A percentile compares a stretch with the other conserved stretches of the same genome.
phyloP scores from a whole-genome alignment of 2,113 vertebrate species.

The Terrapene triunguis region DNA sequence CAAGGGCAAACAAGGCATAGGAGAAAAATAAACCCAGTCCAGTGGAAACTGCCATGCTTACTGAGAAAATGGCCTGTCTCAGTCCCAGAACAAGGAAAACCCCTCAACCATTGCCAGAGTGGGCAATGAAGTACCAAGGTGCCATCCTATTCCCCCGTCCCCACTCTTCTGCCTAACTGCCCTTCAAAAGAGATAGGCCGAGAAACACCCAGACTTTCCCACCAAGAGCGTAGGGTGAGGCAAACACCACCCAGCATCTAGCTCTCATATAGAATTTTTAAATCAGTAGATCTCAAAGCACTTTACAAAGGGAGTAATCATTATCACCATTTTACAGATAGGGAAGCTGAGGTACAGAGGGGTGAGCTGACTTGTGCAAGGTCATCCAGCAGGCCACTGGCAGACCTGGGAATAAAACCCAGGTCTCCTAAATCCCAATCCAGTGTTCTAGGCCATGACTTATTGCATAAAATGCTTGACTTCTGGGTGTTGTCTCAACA shows the following conservation, averaged over 20 bases:
- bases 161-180: fast-evolving
- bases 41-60: neutral
- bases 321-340: neutral
- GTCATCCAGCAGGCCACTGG: neutral
- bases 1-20: fast-evolving
- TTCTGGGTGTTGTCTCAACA: neutral
- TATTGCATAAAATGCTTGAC: neutral
- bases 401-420: neutral
- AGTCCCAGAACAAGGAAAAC: neutral
- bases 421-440: neutral
- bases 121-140: neutral
- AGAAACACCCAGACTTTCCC: fast-evolving
- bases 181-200: neutral
- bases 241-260: fast-evolving
- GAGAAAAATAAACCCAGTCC: neutral
- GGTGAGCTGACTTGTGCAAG: neutral
- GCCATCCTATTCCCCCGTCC: neutral
- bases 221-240: neutral
- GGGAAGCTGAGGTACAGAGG: neutral
- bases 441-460: neutral
- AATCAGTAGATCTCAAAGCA: neutral
- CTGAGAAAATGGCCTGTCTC: neutral
- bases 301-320: neutral
- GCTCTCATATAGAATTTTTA: neutral
- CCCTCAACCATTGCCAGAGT: neutral